These are phyloP conservation scores for Ormyrus labotus DNA, from an alignment of 2,888 invertebrate genomes.

Conservation along the genomic window DNA sequence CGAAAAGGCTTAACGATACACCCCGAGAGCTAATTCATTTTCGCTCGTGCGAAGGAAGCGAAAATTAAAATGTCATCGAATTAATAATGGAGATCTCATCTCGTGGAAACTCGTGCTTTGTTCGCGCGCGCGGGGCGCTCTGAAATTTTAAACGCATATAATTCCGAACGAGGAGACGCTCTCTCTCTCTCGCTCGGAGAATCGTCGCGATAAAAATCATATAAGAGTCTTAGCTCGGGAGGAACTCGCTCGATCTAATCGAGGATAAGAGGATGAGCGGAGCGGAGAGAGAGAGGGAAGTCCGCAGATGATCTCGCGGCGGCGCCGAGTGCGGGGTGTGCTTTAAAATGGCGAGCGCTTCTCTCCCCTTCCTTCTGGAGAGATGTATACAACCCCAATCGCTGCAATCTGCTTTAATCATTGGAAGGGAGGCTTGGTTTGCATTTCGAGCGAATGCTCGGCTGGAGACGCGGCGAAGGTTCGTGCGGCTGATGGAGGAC, in stretches of 20 bases:
- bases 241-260: slow-evolving; percentile 61
- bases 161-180: neutral
- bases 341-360: slow-evolving; percentile 69
- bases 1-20: too few relatives aligned
- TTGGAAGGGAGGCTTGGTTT: slow-evolving; percentile 64
- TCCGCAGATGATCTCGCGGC: slow-evolving; percentile 57
- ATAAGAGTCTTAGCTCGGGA: slow-evolving; percentile 32
- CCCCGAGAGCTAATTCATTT: too few relatives aligned
- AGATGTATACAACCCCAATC: slow-evolving; percentile 67
- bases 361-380: slow-evolving; percentile 49
- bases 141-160: slow-evolving; percentile 9
- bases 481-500: slow-evolving; percentile 23
- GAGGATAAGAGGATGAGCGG: slow-evolving; percentile 64
- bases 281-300: neutral
- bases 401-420: slow-evolving; percentile 64
- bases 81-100: neutral
- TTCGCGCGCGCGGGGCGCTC: too few relatives aligned
- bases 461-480: slow-evolving; percentile 33
- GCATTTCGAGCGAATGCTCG: slow-evolving; percentile 62
- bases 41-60: too few relatives aligned
- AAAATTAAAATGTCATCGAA: slow-evolving; percentile 20
- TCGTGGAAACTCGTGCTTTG: neutral
- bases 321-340: slow-evolving; percentile 56
- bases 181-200: neutral
- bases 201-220: slow-evolving; percentile 52